Percentiles rank a stretch among this genome's conserved stretches.
phyloP scores from a whole-genome alignment of 1,140 invertebrate species.

The Drosophila bipectinata region DNA sequence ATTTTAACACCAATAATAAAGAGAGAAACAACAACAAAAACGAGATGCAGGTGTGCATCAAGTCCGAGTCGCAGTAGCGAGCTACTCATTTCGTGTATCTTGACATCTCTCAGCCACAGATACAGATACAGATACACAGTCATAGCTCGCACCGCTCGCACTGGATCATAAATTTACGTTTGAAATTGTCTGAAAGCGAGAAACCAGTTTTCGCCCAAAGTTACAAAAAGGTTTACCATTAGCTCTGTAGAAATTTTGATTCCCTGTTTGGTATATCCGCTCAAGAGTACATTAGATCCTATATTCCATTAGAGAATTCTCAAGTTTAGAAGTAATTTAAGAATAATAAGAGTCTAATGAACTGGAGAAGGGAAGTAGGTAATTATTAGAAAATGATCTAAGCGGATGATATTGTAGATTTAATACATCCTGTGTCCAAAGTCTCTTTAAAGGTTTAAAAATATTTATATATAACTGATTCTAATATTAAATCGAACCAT shows the following conservation, averaged over 20 bases:
- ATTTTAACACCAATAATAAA: constrained; percentile 83
- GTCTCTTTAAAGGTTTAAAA: no score
- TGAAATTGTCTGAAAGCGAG: constrained; percentile 73
- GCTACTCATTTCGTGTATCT: constrained; percentile 62
- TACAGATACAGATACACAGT: constrained; percentile 59
- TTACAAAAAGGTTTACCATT: constrained; percentile 64
- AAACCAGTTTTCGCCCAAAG: constrained; percentile 76
- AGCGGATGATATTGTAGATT: constrained; percentile 2
- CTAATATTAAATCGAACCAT: neutral
- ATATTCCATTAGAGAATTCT: constrained; percentile 18
- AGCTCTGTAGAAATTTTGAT: neutral
- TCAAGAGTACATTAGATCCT: constrained; percentile 19
- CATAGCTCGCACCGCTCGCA: constrained; percentile 33
- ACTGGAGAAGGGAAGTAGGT: constrained; percentile 9
- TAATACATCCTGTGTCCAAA: neutral
- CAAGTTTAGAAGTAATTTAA: constrained; percentile 19
- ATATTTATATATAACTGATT: neutral
- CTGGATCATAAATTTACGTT: constrained; percentile 81
- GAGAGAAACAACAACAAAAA: constrained; percentile 32
- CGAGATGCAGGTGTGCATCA: constrained; percentile 76
- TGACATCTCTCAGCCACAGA: constrained; percentile 76
- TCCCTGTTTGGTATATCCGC: constrained; percentile 14
- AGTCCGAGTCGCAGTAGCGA: constrained; percentile 71
- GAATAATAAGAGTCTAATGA: constrained; percentile 35
- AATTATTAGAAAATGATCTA: constrained; percentile 15